Base-by-base conservation (phyloP, 1,140 invertebrate genomes). In the Cardiocondyla obscurior region DNA sequence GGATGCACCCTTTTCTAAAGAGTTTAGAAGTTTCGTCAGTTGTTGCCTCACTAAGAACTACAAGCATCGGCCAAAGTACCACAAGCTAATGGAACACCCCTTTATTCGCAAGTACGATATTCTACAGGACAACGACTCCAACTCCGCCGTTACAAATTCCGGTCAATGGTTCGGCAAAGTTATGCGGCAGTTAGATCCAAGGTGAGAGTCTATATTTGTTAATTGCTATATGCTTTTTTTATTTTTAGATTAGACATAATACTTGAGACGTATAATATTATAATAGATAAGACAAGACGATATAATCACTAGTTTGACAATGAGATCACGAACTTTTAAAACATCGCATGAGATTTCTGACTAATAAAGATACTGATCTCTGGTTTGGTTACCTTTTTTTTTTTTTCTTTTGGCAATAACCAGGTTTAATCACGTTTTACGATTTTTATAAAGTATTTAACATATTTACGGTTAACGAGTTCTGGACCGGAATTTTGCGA, bases 11-110 rank as follows among this genome's bases (percentile, higher is more conserved):
- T 99, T 98, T 93, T 92, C 92, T 19, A 84, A 89, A 49, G 93
- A 94, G 46, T 94, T 94, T 83, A 87, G 92, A 79, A 90, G 76
- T 84, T 94, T 94, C 58, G 93, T 94, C n/a, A 91, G 85, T 95
- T 96, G 88, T 94, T 99, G 98, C 94, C 95, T 99, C 91, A 98
- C 97, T 86, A 99, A 99, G 95, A 97, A 99, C 94, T 98, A 98
- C 91, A 96, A 96, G 90, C 95, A 98, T 85, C 95, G 99, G 84
- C 99, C 99, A 72, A 99, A 99, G 94, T 99, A 99, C 95, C 96
- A 96, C 67, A 96, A 98, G 92, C 95, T 99, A 1, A 95, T 99
- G 89, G 96, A 98, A 86, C 98, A 99, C 92, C 95, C 97, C 30
- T 99, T 99, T 94, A 96, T 99, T 30, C 96, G 96, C 92, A 96